Evolutionary conservation across 2,113 vertebrate genomes (phyloP), one percentile per base, ranked within the genome.

Genomic region (Nothocercus nigrocapillus): DNA sequence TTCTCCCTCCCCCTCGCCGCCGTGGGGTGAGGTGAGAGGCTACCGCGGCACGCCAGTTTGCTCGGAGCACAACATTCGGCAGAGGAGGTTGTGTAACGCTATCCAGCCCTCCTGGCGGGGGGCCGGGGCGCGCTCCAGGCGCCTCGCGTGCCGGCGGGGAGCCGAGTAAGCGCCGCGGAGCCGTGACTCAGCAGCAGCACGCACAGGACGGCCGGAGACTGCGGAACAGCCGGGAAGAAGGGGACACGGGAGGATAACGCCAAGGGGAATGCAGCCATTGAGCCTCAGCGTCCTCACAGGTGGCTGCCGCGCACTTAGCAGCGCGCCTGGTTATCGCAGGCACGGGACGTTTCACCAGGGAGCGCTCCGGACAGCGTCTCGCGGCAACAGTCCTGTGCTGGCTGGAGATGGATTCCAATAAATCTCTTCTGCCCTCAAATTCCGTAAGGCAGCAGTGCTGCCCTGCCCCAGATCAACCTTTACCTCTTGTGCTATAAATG

Each of bases 1-100:
- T 92, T 47, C 11, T 16, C 68, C 6, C 1, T 19, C 8, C 30
- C 21, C 24, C 18, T 47, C 18, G 49, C 49, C 49, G 10, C 49
- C 19, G 49, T 44, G 49, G 21, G 19, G 19, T 20, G 47, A 90
- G 89, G 93, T 69, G 82, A 96, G 93, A 95, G 94, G 91, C 85
- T 92, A 58, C 91, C 93, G 91, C 56, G 72, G 94, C 85, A 63
- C 0, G 3, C 27, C 2, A 19, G 58, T 79, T 77, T 84, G 78
- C 82, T 94, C 82, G 73, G 77, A 89, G 85, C 73, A 80, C 34
- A 89, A 85, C 19, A 44, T 80, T 38, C 42, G 54, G 83, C 80
- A 93, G 62, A 76, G 7, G 70, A 56, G 85, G 64, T 75, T 78
- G 18, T 81, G 91, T 84, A 95, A 91, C 7, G 32, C 19, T 91